Percentiles rank a stretch among this genome's conserved stretches.
Conservation (phyloP, 2,797 vertebrate genomes). For the Tragopan temminckii region DNA sequence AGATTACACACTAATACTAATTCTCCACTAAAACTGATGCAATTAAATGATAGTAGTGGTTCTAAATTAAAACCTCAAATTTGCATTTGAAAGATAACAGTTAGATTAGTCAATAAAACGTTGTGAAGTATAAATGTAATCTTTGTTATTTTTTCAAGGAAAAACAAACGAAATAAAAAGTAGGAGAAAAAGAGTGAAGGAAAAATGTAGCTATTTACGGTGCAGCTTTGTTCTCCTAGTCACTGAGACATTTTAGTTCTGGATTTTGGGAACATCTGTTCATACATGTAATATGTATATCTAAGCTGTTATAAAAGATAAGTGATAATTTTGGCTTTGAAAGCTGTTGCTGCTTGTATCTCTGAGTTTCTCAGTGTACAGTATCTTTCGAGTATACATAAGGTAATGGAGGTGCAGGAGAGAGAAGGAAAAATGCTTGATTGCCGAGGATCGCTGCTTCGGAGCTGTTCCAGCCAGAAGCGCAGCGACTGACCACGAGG, state of each 20-base stretch:
- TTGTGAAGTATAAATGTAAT: constrained; percentile 72
- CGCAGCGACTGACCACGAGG: no score
- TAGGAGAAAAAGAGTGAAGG: not conserved
- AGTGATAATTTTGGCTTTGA: constrained; percentile 22
- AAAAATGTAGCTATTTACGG: constrained; percentile 33
- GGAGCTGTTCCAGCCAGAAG: no score
- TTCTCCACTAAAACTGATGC: constrained; percentile 78
- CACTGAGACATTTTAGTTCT: not conserved
- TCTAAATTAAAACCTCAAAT: constrained; percentile 79
- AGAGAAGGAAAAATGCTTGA: no score
- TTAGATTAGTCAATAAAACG: constrained; percentile 79
- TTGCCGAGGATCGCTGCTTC: no score
- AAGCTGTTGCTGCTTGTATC: not conserved
- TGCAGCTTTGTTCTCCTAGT: not conserved
- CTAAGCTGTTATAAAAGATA: constrained; percentile 40
- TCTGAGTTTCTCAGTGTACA: not conserved
- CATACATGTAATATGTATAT: constrained; percentile 58
- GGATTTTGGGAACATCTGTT: constrained; percentile 51
- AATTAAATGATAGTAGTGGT: constrained; percentile 79
- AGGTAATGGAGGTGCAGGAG: no score
- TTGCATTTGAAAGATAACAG: constrained; percentile 80
- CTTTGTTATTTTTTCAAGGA: constrained; percentile 36
- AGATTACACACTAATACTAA: constrained; percentile 79
- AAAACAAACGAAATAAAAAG: constrained; percentile 57
- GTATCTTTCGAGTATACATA: not conserved